Evolutionary conservation across 2,888 invertebrate genomes (phyloP).

Genomic region (Dione vanillae): DNA sequence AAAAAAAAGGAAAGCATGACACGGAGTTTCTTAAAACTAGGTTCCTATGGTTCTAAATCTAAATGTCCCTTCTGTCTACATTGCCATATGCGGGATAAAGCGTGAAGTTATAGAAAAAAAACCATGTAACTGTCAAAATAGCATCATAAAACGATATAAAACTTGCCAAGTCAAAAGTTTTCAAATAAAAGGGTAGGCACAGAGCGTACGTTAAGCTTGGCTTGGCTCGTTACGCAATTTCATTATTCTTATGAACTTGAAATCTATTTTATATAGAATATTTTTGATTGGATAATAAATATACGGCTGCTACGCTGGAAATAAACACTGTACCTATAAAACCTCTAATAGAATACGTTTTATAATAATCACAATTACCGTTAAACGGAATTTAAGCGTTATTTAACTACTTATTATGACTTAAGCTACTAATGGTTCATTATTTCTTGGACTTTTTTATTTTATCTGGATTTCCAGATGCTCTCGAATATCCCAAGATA

Average conservation of each 20-base stretch:
- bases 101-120: too few relatives aligned
- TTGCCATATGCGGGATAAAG: too few relatives aligned
- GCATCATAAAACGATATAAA: conserved; percentile 12
- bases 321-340: not conserved
- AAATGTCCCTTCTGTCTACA: too few relatives aligned
- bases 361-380: too few relatives aligned
- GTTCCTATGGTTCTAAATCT: too few relatives aligned
- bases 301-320: not conserved
- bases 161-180: conserved; percentile 15
- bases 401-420: not conserved
- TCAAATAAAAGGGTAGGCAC: conserved; percentile 15
- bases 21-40: too few relatives aligned
- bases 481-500: too few relatives aligned
- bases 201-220: not conserved
- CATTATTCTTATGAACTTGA: conserved; percentile 4
- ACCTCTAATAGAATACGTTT: not conserved
- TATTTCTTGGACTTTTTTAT: too few relatives aligned
- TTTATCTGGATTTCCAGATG: too few relatives aligned
- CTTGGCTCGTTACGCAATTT: conserved; percentile 5
- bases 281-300: conserved; percentile 18
- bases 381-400: too few relatives aligned
- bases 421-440: too few relatives aligned
- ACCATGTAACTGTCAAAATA: conserved; percentile 5
- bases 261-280: conserved; percentile 9
- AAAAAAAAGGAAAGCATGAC: too few relatives aligned